These are phyloP conservation scores for Cuculus canorus DNA, from an alignment of 2,797 vertebrate genomes.

Conservation along the genomic window DNA sequence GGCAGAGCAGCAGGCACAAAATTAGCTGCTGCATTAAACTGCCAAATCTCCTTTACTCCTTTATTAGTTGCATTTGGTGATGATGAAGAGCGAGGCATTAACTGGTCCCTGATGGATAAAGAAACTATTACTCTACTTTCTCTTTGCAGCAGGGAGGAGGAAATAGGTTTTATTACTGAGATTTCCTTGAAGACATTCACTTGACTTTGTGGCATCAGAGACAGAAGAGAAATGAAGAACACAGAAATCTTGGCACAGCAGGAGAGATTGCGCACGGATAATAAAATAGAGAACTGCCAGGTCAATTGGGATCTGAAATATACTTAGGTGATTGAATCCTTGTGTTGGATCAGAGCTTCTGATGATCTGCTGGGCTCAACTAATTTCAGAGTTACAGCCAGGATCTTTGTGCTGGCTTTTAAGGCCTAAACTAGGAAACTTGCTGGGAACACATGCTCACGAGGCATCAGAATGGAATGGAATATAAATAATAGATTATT, in stretches of 20 bases:
- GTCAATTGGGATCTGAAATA: conserved; percentile 43
- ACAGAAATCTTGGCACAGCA: conserved; percentile 61
- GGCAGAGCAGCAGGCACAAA: conserved; percentile 67
- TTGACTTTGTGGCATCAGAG: conserved; percentile 69
- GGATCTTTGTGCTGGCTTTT: background rate
- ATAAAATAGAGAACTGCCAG: conserved; percentile 33
- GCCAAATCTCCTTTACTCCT: conserved; percentile 72
- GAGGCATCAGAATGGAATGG: background rate
- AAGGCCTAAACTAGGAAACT: background rate
- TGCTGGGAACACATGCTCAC: background rate
- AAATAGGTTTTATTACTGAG: conserved; percentile 67
- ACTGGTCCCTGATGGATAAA: conserved; percentile 58
- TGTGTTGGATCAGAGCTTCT: background rate
- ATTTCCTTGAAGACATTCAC: conserved; percentile 69
- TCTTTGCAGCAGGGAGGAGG: conserved; percentile 52
- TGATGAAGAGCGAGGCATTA: conserved; percentile 69
- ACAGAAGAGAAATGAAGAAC: conserved; percentile 52
- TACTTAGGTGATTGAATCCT: conserved; percentile 57
- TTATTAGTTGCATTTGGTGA: conserved; percentile 72
- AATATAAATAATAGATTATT: background rate
- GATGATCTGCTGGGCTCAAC: background rate
- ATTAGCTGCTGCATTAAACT: conserved; percentile 72
- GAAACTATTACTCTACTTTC: conserved; percentile 64
- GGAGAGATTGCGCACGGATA: conserved; percentile 19
- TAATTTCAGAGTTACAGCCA: conserved; percentile 10